Percentiles rank a stretch among this genome's conserved stretches.
Conservation (phyloP, 2,113 vertebrate species). For the Prolemur simus region DNA sequence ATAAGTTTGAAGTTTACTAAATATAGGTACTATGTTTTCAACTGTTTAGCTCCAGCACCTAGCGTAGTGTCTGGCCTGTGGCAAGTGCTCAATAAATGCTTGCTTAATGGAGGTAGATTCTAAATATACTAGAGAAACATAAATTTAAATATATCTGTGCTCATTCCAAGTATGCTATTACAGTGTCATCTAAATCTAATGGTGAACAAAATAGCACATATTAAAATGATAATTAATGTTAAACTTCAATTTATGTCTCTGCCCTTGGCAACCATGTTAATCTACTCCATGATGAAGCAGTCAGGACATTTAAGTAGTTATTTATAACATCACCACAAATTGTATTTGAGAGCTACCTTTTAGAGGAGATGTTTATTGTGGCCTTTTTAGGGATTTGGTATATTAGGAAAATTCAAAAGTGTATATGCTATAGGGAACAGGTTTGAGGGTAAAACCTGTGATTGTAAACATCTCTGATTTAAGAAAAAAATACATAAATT, state of each 20-base stretch:
- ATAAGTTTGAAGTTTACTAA: neutral
- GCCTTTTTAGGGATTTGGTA: neutral
- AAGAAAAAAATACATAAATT: neutral
- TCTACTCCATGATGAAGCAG: neutral
- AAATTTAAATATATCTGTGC: constrained; percentile 7
- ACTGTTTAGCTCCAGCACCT: neutral
- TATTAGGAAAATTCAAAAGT: neutral
- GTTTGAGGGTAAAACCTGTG: neutral
- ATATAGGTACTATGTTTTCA: neutral
- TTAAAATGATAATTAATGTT: constrained; percentile 51
- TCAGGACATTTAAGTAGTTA: neutral
- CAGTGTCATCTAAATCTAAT: neutral
- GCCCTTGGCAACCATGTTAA: neutral
- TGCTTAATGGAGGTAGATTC: neutral
- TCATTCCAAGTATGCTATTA: constrained; percentile 37
- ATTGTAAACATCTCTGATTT: neutral
- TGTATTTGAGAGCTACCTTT: neutral
- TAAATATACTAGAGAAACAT: neutral
- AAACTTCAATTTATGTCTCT: constrained; percentile 33
- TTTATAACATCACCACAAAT: neutral
- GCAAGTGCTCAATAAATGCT: neutral
- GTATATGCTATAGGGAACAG: neutral
- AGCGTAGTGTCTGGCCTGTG: neutral
- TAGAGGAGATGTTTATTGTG: neutral
- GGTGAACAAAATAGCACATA: neutral